Evolutionary conservation across 2,113 vertebrate genomes (phyloP).

Genomic region (Pterophyllum scalare): DNA sequence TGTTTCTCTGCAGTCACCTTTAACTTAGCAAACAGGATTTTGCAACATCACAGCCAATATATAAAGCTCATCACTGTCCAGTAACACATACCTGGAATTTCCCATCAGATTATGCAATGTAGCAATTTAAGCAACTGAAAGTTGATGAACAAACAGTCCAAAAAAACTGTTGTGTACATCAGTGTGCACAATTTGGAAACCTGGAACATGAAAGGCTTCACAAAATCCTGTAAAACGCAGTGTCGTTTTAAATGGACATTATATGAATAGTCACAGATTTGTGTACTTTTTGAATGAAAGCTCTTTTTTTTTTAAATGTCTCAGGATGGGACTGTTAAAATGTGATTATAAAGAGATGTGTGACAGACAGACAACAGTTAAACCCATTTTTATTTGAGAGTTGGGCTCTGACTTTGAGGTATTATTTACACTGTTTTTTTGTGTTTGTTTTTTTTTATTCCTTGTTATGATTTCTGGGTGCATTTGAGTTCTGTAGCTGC

Average conservation of each 20-base stretch:
- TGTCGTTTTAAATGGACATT: neutral
- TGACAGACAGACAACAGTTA: constrained; percentile 47
- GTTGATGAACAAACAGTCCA: neutral
- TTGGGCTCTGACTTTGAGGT: constrained; percentile 55
- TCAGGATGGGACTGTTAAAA: neutral
- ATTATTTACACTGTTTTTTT: constrained; percentile 67
- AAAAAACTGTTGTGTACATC: neutral
- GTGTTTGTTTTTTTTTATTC: constrained; percentile 32
- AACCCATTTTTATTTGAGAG: constrained; percentile 74
- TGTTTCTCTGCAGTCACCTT: neutral
- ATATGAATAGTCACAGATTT: neutral
- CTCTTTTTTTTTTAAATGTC: neutral
- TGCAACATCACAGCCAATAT: neutral
- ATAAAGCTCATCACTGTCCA: neutral
- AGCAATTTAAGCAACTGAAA: neutral
- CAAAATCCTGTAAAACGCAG: neutral
- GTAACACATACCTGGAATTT: neutral
- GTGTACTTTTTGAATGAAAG: neutral
- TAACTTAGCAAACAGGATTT: neutral
- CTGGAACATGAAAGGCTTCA: neutral
- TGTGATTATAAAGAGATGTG: neutral
- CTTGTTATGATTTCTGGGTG: constrained; percentile 33
- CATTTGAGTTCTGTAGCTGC: constrained; percentile 44
- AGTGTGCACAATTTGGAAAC: neutral
- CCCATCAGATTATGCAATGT: neutral